Evolutionary conservation across 2,888 invertebrate genomes (phyloP), one percentile per base, ranked within the genome.

Genomic region (Graphium colonna): DNA sequence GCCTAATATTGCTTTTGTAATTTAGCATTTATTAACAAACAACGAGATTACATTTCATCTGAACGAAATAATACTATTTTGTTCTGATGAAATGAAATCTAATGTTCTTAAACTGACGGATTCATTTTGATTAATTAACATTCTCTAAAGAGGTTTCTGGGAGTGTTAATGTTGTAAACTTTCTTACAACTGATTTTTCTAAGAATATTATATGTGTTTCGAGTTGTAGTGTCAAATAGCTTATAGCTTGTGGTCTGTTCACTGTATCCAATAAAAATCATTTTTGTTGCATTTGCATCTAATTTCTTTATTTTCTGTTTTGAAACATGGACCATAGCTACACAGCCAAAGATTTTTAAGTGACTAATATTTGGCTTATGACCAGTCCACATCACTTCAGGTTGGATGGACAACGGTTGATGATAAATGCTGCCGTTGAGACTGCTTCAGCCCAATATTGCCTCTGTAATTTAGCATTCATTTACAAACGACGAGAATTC

Each of bases 361-460:
- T n/a, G 21, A 3, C 21, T 21, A 21, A 62, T 8, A 38, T 60
- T 42, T 44, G 60, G 59, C 17, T 59, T 60, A 4, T 31, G 50
- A 3, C 52, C 42, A 3, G 52, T 55, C 62, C 63, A 64, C 2
- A 33, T 33, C n/a, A 5, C 33, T 10, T 33, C 9, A 10, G 33
- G 33, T 51, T 10, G 3, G 51, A 48, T 44, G 52, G 52, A 7
- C 33, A 46, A 7, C 47, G 36, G 15, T 55, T 55, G 10, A n/a
- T 51, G 1, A 55, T 33, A 21, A 51, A 42, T 0, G 26, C 45
- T 8, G 51, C 55, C 16, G 51, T 46, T 9, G 33, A 13, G 1
- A 46, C 51, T 9, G 55, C 51, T 28, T 55, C 55, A n/a, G 55
- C 55, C 46, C 46, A 51, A 16, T 40, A 55, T 4, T 16, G 12